phyloP scores from a whole-genome alignment of 1,140 invertebrate genomes.

The Drosophila mojavensis region DNA sequence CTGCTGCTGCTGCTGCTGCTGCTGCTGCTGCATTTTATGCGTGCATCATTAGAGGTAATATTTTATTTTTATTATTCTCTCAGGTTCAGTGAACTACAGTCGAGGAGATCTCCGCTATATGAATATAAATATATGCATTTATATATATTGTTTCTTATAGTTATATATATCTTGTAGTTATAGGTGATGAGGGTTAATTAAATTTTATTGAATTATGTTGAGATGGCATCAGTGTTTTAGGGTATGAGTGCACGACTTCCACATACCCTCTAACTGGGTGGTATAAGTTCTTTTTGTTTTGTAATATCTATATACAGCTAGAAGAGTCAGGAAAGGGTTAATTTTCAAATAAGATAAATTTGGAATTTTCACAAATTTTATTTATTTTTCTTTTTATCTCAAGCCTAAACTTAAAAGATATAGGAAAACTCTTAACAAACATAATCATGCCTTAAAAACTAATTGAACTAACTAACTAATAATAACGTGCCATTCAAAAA shows the following conservation, averaged over 20 bases:
- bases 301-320: no score
- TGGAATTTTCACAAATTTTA: no score
- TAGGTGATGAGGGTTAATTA: conserved; percentile 44
- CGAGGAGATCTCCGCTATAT: neutral
- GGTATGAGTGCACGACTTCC: no score
- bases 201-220: conserved; percentile 38
- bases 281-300: no score
- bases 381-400: no score
- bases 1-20: conserved; percentile 35
- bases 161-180: neutral
- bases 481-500: neutral
- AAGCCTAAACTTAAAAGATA: no score
- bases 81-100: conserved; percentile 62
- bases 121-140: neutral
- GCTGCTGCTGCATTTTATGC: conserved; percentile 54
- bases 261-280: no score
- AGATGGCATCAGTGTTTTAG: neutral
- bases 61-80: conserved; percentile 54
- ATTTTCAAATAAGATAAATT: no score
- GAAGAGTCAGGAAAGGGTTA: no score
- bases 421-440: no score
- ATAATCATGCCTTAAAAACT: no score
- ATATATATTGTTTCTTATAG: neutral
- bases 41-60: conserved; percentile 70
- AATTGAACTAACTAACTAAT: no score